These are phyloP conservation scores for Thripadectes ignobilis DNA, from an alignment of 2,797 vertebrate species.

Conservation along the genomic window DNA sequence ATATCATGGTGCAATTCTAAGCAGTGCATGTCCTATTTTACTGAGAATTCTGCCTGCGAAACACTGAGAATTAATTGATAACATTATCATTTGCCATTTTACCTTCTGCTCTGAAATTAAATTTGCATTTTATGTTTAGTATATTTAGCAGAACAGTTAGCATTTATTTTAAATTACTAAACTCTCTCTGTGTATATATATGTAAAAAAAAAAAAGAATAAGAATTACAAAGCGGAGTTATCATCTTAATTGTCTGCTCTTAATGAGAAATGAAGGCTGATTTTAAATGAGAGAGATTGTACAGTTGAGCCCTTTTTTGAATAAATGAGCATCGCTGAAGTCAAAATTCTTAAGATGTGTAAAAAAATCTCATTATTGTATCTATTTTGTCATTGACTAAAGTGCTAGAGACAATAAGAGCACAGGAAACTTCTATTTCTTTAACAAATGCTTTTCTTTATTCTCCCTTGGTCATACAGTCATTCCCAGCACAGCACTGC, in stretches of 20 bases:
- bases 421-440: not conserved
- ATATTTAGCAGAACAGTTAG: not conserved
- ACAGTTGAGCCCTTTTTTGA: not conserved
- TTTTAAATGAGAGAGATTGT: not conserved
- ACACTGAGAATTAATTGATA: not conserved
- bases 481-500: slow-evolving; percentile 81
- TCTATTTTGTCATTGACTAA: not conserved
- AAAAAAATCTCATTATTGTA: not conserved
- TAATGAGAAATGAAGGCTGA: not conserved
- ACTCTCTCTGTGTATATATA: not conserved
- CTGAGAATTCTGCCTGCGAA: not conserved
- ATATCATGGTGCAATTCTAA: not conserved
- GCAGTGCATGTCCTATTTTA: not conserved
- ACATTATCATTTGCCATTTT: not conserved
- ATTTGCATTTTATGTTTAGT: not conserved
- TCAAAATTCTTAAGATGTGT: not conserved
- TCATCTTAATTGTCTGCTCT: not conserved
- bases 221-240: not conserved
- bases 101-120: not conserved
- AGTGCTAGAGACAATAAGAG: not conserved
- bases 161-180: not conserved
- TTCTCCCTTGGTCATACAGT: slow-evolving; percentile 66
- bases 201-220: not conserved
- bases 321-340: not conserved
- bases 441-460: slow-evolving; percentile 58